Evolutionary conservation across 2,797 vertebrate species (phyloP).

Genomic region (Neopelma chrysocephalum): DNA sequence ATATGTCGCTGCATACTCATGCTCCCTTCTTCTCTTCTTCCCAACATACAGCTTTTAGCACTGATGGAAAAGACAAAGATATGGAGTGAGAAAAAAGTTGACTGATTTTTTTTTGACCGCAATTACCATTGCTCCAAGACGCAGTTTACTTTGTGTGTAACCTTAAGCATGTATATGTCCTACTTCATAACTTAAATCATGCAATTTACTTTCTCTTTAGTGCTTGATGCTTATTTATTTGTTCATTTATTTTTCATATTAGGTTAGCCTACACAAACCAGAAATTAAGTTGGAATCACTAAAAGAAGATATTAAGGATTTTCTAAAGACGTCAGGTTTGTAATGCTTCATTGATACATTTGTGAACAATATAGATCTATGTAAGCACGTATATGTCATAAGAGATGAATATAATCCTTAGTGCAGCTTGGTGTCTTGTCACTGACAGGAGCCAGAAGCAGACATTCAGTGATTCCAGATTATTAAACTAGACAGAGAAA

Average conservation of each 20-base stretch:
- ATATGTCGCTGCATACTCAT: background rate
- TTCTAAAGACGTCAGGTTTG: slow-evolving; percentile 90
- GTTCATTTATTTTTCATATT: background rate
- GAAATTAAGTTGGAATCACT: slow-evolving; percentile 91
- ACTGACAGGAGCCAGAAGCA: background rate
- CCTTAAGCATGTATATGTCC: background rate
- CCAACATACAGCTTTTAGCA: background rate
- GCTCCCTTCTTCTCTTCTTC: background rate
- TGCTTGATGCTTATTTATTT: background rate
- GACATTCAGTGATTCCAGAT: background rate
- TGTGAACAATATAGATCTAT: background rate
- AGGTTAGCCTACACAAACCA: slow-evolving; percentile 92
- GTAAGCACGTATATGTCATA: background rate
- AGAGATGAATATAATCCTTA: background rate
- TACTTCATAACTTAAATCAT: background rate
- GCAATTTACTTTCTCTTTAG: background rate
- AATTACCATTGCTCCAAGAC: background rate
- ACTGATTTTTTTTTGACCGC: background rate
- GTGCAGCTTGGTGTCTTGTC: background rate
- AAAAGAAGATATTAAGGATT: slow-evolving; percentile 93
- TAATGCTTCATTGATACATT: background rate
- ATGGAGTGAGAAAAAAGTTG: background rate
- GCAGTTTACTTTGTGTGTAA: background rate
- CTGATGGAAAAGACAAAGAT: background rate
- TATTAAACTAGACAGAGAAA: background rate